Base-by-base conservation (phyloP, 2,797 vertebrate genomes). In the Karalla daura region DNA sequence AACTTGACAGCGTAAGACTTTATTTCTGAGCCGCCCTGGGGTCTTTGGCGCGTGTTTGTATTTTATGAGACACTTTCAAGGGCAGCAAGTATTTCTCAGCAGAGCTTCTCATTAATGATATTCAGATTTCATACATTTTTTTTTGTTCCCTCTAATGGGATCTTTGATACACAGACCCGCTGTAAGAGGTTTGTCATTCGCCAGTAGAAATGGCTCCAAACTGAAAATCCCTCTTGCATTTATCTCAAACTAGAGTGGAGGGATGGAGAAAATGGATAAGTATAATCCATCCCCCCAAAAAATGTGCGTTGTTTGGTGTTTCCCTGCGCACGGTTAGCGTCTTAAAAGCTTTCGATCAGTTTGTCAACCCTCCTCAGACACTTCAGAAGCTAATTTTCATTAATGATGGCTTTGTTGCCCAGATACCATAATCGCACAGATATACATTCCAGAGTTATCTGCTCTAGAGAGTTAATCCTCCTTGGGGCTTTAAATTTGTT, bases 281-380 rank as follows among this genome's bases (percentile, higher is more conserved):
- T 30, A 40, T 80, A 84, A 88, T 88, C 85, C 66, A 32, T 88
- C 81, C 78, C 87, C n/a, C 77, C 84, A 81, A 83, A 56, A 84
- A 70, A 72, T 55, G 66, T 66, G 58, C 67, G 52, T 62, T 53
- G 61, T 54, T n/a, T 62, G 54, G 52, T 65, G 30, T 67, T 65
- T 78, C 60, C 30, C 5, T 32, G 70, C 43, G 9, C 4, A 1
- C 25, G 25, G 23, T 35, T 52, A 69, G 69, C 61, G 33, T 68
- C 64, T 70, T 43, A 65, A 43, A 51, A 63, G 54, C 35, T 13
- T 43, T 17, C 45, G 58, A 17, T 63, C 51, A 13, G 13, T 63
- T 66, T 47, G 23, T 54, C 14, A 51, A 59, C n/a, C 51, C 17
- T 64, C 43, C 15, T 15, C 21, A 49, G 4, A 52, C 33, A 37